A percentile compares a stretch with the other conserved stretches of the same genome.
These are phyloP conservation scores for Limanda limanda DNA, from an alignment of 2,113 vertebrate genomes.

Conservation along the genomic window DNA sequence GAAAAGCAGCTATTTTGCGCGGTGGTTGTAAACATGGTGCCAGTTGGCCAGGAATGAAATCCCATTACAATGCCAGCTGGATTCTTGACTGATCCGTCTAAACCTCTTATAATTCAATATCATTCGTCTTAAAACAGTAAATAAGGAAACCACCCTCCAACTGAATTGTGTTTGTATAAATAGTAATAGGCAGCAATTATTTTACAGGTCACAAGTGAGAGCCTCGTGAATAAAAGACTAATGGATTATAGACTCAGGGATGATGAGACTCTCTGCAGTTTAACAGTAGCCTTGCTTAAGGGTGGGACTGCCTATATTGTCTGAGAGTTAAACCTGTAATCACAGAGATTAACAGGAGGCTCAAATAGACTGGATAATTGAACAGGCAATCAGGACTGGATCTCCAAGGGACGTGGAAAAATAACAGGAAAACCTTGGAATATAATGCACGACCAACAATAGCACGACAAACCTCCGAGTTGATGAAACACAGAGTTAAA, in stretches of 20 bases:
- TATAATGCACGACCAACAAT: too few relatives aligned
- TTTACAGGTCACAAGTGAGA: background rate
- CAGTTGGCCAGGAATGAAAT: constrained; percentile 66
- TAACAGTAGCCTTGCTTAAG: constrained; percentile 27
- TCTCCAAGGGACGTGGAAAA: too few relatives aligned
- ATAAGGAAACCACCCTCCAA: constrained; percentile 14
- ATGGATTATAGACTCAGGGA: constrained; percentile 4
- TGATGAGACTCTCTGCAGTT: constrained; percentile 1
- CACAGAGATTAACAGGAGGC: constrained; percentile 65
- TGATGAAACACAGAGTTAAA: background rate
- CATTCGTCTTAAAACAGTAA: constrained; percentile 43
- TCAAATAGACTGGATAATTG: constrained; percentile 57
- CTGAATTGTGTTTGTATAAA: constrained; percentile 11
- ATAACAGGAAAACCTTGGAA: too few relatives aligned
- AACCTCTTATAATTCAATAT: constrained; percentile 64
- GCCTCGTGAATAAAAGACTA: background rate
- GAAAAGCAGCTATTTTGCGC: constrained; percentile 42
- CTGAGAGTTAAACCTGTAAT: constrained; percentile 71
- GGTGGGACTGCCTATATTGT: constrained; percentile 41
- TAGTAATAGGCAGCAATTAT: constrained; percentile 1
- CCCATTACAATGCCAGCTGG: constrained; percentile 70
- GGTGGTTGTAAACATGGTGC: constrained; percentile 46
- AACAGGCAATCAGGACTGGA: constrained; percentile 27
- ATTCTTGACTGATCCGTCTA: constrained; percentile 64
- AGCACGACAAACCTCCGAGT: background rate